Conservation (phyloP, 2,113 vertebrate species). For the Apeltes quadracus region DNA sequence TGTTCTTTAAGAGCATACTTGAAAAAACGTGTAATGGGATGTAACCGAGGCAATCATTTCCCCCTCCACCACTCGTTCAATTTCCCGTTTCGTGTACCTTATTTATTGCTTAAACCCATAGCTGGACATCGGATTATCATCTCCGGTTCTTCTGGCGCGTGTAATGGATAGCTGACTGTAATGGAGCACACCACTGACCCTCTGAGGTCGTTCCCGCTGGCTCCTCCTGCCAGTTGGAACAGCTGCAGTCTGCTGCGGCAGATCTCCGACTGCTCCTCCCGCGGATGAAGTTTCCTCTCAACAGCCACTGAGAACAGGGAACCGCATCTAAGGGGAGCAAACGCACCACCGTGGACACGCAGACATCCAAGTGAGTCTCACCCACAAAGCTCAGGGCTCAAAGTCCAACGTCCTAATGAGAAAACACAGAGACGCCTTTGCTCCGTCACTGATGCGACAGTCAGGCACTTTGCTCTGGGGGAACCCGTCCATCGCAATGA, state of each 20-base stretch:
- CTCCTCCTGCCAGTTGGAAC: slow-evolving; percentile 73
- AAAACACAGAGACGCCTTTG: slow-evolving; percentile 7
- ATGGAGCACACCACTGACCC: slow-evolving; percentile 44
- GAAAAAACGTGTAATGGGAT: too few species aligned
- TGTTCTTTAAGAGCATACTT: neutral
- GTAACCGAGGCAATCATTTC: neutral
- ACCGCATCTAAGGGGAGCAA: slow-evolving; percentile 50
- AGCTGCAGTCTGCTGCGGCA: slow-evolving; percentile 77
- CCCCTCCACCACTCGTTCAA: neutral
- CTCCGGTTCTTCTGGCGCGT: slow-evolving; percentile 12
- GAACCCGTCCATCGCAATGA: slow-evolving; percentile 9
- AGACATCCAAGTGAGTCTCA: neutral
- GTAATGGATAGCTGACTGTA: slow-evolving; percentile 18
- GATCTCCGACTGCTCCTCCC: slow-evolving; percentile 46
- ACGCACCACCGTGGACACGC: neutral
- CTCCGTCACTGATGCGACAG: neutral
- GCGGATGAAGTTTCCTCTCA: slow-evolving; percentile 66
- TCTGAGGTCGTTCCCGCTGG: slow-evolving; percentile 60
- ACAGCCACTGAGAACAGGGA: slow-evolving; percentile 78
- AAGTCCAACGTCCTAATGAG: too few species aligned
- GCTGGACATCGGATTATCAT: neutral
- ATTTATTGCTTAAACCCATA: neutral
- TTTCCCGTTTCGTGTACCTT: too few species aligned
- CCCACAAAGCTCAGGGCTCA: neutral
- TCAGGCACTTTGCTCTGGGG: slow-evolving; percentile 1